phyloP scores from a whole-genome alignment of 2,797 vertebrate species.

The Gymnoscopelus braueri region DNA sequence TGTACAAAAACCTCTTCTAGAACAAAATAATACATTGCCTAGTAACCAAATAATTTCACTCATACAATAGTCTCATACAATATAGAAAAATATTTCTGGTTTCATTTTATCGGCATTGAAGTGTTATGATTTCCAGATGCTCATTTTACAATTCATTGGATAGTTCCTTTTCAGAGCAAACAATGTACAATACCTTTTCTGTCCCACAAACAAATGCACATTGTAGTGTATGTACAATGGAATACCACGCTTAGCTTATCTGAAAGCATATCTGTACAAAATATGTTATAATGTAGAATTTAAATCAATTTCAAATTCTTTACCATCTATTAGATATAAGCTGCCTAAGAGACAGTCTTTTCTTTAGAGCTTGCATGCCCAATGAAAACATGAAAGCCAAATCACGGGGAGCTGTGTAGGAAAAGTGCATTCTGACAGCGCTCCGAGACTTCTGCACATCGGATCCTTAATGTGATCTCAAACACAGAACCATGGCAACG shows the following conservation, averaged over 20 bases:
- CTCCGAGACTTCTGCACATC: constrained; percentile 37
- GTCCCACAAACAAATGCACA: constrained; percentile 54
- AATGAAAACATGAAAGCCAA: constrained; percentile 58
- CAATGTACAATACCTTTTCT: constrained; percentile 58
- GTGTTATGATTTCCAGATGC: constrained; percentile 68
- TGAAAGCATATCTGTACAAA: constrained; percentile 54
- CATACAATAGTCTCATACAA: constrained; percentile 65
- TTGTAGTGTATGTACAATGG: constrained; percentile 50
- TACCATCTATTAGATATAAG: constrained; percentile 50
- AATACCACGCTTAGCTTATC: constrained; percentile 28
- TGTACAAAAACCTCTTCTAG: constrained; percentile 79
- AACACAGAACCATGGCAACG: constrained; percentile 55
- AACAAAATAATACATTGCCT: constrained; percentile 72
- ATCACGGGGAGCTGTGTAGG: constrained; percentile 47
- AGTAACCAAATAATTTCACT: constrained; percentile 59
- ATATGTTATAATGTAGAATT: constrained; percentile 37
- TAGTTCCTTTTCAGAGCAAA: constrained; percentile 52
- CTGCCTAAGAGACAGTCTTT: constrained; percentile 62
- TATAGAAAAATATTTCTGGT: constrained; percentile 77
- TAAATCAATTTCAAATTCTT: constrained; percentile 33
- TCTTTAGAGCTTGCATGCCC: constrained; percentile 52
- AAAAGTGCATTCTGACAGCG: constrained; percentile 49
- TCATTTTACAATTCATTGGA: constrained; percentile 52
- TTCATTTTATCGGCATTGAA: constrained; percentile 67
- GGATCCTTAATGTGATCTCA: constrained; percentile 52